A percentile compares a stretch with the other conserved stretches of the same genome.
phyloP scores from a whole-genome alignment of 2,888 invertebrate genomes.

The Yponomeuta plumbellus region DNA sequence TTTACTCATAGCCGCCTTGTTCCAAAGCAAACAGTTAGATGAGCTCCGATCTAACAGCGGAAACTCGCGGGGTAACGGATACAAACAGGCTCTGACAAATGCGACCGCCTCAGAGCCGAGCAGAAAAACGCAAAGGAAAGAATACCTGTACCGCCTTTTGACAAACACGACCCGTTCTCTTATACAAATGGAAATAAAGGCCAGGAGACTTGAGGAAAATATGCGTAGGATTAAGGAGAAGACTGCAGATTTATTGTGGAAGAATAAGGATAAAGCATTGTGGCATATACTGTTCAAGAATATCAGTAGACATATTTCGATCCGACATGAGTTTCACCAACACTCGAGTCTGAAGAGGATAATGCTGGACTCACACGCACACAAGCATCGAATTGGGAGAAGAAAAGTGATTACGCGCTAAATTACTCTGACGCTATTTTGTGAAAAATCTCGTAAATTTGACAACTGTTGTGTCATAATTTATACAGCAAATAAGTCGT shows the following conservation, averaged over 20 bases:
- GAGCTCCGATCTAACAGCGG: constrained; percentile 26
- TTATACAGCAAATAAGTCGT: not conserved
- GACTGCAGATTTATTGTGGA: constrained; percentile 75
- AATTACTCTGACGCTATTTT: constrained; percentile 5
- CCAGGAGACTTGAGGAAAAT: constrained; percentile 74
- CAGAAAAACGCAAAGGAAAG: constrained; percentile 63
- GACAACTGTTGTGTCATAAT: not conserved
- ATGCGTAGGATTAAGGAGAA: constrained; percentile 76
- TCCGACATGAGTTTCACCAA: constrained; percentile 70
- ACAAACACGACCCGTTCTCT: constrained; percentile 75
- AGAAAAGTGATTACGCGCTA: constrained; percentile 34
- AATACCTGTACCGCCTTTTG: constrained; percentile 73
- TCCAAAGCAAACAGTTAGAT: constrained; percentile 46
- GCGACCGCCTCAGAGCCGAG: constrained; percentile 46
- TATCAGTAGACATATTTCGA: constrained; percentile 71
- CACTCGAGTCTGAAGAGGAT: constrained; percentile 66
- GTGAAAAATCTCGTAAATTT: not conserved
- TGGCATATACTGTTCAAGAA: constrained; percentile 75
- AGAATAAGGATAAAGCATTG: constrained; percentile 72
- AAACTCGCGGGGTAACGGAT: not conserved
- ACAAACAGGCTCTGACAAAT: constrained; percentile 54
- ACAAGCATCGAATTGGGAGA: constrained; percentile 40
- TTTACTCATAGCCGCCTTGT: constrained; percentile 51
- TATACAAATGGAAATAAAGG: constrained; percentile 77
- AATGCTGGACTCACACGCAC: constrained; percentile 57